Base-by-base conservation (phyloP, 2,797 vertebrate genomes). In the Sebastes hubbsi region DNA sequence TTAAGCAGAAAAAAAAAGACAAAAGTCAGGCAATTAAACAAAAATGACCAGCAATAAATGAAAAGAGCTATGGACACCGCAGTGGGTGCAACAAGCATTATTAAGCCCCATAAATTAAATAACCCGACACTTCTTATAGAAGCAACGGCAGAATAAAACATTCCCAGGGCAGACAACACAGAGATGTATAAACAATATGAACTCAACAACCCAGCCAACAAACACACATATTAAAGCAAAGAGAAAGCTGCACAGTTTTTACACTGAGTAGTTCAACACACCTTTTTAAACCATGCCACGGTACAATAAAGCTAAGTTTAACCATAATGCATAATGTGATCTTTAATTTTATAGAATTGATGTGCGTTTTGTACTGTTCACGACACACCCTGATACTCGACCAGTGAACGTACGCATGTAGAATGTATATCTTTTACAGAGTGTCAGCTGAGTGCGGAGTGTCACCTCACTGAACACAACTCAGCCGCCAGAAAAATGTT, bases 271-370 rank as follows among this genome's bases (percentile, higher is more conserved):
- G 46, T 49, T 0, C 18, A 18, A 49, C 18, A 52, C 49, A 52
- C 8, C 1, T n/a, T 52, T 52, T n/a, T 52, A 52, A 49, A 49
- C 18, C 20, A 52, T 52, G 18, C 49, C 4, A 22, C 1, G 2
- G 49, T 54, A 54, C 49, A 54, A 54, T 54, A n/a, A 54, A 22
- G 20, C 49, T n/a, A 20, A 52, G 20, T 2, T 4, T n/a, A 54
- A 54, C n/a, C 20, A 54, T 9, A 54, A 54, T 0, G 3, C 4
- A n/a, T 54, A n/a, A n/a, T 0, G 20, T 22, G 49, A 54, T 54
- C 49, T n/a, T 54, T n/a, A 10, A n/a, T n/a, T 54, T n/a, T 54
- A 54, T n/a, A 5, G 49, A 4, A 54, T n/a, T 54, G 49, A n/a
- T 54, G 46, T 54, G 49, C 0, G 3, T n/a, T 54, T 54, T 54